A percentile compares a stretch with the other conserved stretches of the same genome.
These are phyloP conservation scores for Pentalonia nigronervosa DNA, from an alignment of 1,140 invertebrate genomes.

Conservation along the genomic window DNA sequence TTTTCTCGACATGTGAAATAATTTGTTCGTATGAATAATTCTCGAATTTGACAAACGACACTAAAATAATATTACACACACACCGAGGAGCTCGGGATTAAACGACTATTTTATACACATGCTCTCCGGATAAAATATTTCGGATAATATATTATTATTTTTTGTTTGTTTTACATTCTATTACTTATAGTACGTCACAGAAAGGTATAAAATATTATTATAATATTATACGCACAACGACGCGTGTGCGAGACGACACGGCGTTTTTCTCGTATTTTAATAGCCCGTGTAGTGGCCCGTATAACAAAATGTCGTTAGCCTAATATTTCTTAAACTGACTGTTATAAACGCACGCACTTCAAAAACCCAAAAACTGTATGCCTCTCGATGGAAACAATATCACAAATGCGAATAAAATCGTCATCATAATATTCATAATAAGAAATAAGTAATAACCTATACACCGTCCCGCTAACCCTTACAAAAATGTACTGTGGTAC, in stretches of 20 bases:
- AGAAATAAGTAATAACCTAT: too few species aligned
- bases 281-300: neutral
- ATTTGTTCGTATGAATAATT: slow-evolving; percentile 47
- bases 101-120: neutral
- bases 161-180: neutral
- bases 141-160: slow-evolving; percentile 11
- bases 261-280: neutral
- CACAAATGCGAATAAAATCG: neutral
- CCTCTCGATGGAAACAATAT: neutral
- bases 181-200: neutral
- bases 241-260: neutral
- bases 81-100: neutral
- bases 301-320: neutral
- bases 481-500: too few species aligned
- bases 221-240: neutral
- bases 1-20: slow-evolving; percentile 28
- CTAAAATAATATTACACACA: neutral
- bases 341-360: neutral
- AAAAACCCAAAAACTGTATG: neutral
- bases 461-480: too few species aligned
- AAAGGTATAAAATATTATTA: neutral
- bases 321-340: neutral
- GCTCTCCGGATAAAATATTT: neutral
- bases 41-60: slow-evolving; percentile 45
- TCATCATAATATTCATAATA: too few species aligned